These are phyloP conservation scores for Solenodon paradoxus DNA, from an alignment of 2,113 vertebrate genomes.

Conservation along the genomic window DNA sequence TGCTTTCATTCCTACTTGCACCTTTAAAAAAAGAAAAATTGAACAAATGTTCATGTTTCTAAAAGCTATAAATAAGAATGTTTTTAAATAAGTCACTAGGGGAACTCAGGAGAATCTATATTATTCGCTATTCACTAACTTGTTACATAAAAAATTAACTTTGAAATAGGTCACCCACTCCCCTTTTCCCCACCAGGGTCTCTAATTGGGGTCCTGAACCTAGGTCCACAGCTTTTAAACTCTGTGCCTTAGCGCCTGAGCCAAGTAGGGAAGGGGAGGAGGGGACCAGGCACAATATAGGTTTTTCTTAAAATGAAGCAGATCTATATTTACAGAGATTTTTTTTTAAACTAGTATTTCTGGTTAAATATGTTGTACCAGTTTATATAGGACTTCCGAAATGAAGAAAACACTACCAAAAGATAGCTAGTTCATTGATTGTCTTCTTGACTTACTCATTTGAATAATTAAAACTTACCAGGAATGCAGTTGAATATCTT, in stretches of 20 bases:
- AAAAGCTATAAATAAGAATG: background rate
- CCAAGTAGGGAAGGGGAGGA: no score
- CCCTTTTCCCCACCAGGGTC: no score
- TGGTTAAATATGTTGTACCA: background rate
- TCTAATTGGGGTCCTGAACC: no score
- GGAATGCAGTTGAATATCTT: background rate
- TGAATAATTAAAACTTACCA: background rate
- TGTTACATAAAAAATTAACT: slow-evolving; percentile 41
- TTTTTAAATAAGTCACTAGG: background rate
- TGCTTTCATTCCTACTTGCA: no score
- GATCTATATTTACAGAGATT: background rate
- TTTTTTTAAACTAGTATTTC: background rate
- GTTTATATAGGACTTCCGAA: slow-evolving; percentile 4
- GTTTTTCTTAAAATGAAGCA: background rate
- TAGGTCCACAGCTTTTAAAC: no score
- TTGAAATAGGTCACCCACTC: no score
- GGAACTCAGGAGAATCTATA: background rate
- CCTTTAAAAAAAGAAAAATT: no score
- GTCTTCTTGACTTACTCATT: background rate
- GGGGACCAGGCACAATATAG: no score
- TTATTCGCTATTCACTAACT: background rate
- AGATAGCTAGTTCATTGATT: background rate
- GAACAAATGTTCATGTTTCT: background rate
- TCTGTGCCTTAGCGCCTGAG: no score
- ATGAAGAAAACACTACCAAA: slow-evolving; percentile 24